Evolutionary conservation across 2,888 invertebrate genomes (phyloP).

Genomic region (Troilus luridus): DNA sequence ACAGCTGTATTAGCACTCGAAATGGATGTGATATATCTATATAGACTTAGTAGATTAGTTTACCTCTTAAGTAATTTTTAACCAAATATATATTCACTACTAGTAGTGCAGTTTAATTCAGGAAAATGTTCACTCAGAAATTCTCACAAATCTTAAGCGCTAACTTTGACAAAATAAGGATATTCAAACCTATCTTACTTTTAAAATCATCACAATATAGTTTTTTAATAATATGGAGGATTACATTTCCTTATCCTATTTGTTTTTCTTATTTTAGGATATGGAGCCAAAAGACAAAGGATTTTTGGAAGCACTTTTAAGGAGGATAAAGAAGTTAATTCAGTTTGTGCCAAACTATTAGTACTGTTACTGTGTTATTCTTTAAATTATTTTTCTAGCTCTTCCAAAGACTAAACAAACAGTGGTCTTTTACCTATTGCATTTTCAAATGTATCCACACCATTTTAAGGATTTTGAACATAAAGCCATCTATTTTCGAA

Average conservation of each 20-base stretch:
- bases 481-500: neutral
- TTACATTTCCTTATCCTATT: neutral
- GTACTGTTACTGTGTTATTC: neutral
- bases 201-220: too few species aligned
- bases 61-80: constrained; percentile 18
- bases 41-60: neutral
- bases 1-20: neutral
- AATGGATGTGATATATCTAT: neutral
- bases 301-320: constrained; percentile 81
- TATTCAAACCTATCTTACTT: too few species aligned
- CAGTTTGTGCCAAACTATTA: constrained; percentile 77
- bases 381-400: neutral
- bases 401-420: neutral
- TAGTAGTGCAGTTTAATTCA: too few species aligned
- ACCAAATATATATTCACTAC: neutral
- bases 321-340: constrained; percentile 84
- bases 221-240: too few species aligned
- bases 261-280: constrained; percentile 70
- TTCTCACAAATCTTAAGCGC: too few species aligned
- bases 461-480: neutral
- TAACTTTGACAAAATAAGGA: too few species aligned
- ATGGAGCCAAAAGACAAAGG: constrained; percentile 77
- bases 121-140: too few species aligned
- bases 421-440: neutral
- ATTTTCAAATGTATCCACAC: neutral